These are phyloP conservation scores for Orchesellides sinensis DNA, from an alignment of 2,888 invertebrate genomes.

Conservation along the genomic window DNA sequence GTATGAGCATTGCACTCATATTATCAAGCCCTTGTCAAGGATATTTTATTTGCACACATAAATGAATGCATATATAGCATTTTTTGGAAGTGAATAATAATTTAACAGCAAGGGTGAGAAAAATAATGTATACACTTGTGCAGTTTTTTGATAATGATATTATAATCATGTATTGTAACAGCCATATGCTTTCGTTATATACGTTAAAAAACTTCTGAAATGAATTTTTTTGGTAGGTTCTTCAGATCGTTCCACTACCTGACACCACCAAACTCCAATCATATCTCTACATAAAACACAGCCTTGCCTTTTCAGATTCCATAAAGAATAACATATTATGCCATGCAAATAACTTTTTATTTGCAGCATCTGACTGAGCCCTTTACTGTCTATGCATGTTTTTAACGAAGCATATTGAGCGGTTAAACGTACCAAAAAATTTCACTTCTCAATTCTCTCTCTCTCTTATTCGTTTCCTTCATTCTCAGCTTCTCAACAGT, in stretches of 20 bases:
- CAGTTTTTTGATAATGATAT: background rate
- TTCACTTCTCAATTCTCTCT: conserved; percentile 16
- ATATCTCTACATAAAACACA: conserved; percentile 5
- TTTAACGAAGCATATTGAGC: background rate
- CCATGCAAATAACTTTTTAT: background rate
- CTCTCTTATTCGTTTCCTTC: conserved; percentile 6
- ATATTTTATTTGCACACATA: background rate
- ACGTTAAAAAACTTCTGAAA: background rate
- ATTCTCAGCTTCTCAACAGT: too few species aligned
- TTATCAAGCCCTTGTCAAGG: background rate
- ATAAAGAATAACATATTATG: background rate
- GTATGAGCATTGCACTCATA: background rate
- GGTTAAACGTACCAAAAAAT: conserved; percentile 28
- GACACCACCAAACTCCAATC: background rate
- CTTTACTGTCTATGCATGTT: background rate
- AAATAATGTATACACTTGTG: background rate
- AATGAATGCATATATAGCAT: background rate
- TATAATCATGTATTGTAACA: background rate
- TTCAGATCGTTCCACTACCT: conserved; percentile 29
- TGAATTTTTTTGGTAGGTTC: background rate
- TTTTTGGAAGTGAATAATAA: background rate
- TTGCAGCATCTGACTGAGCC: background rate
- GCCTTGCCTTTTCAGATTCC: background rate
- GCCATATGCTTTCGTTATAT: background rate
- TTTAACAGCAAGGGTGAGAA: background rate